These are phyloP conservation scores for Cotesia vestalis DNA, from an alignment of 1,140 invertebrate species.

Conservation along the genomic window DNA sequence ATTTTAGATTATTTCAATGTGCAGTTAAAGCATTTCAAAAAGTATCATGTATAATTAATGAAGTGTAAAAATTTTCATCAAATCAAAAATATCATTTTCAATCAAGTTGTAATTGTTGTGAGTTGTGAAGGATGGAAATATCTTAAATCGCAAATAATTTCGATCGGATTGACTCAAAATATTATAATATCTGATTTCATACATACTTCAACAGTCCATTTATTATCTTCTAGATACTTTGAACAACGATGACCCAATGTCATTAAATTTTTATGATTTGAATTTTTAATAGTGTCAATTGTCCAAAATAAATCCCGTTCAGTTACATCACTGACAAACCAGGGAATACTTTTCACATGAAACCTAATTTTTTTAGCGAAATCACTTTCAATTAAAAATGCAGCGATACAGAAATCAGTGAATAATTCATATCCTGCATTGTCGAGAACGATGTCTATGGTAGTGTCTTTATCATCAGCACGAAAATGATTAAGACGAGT, in stretches of 20 bases:
- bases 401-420: constrained; percentile 87
- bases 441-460: constrained; percentile 86
- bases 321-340: constrained; percentile 96
- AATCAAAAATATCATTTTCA: too few relatives aligned
- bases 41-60: too few relatives aligned
- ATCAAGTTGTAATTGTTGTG: too few relatives aligned
- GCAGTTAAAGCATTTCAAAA: too few relatives aligned
- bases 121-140: too few relatives aligned
- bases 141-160: too few relatives aligned
- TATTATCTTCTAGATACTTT: constrained; percentile 64
- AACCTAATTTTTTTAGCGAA: constrained; percentile 80
- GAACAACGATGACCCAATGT: constrained; percentile 69
- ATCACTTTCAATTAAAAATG: constrained; percentile 76
- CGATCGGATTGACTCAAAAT: not conserved
- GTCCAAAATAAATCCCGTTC: constrained; percentile 80
- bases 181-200: not conserved
- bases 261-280: constrained; percentile 53
- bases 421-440: constrained; percentile 95
- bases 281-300: constrained; percentile 62
- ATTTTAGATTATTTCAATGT: too few relatives aligned
- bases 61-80: too few relatives aligned
- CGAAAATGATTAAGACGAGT: constrained; percentile 49
- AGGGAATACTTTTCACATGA: constrained; percentile 90
- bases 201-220: constrained; percentile 62
- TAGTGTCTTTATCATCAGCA: constrained; percentile 35